A percentile compares a stretch with the other conserved stretches of the same genome.
Conservation (phyloP, 2,113 vertebrate species). For the Erythrolamprus reginae region DNA sequence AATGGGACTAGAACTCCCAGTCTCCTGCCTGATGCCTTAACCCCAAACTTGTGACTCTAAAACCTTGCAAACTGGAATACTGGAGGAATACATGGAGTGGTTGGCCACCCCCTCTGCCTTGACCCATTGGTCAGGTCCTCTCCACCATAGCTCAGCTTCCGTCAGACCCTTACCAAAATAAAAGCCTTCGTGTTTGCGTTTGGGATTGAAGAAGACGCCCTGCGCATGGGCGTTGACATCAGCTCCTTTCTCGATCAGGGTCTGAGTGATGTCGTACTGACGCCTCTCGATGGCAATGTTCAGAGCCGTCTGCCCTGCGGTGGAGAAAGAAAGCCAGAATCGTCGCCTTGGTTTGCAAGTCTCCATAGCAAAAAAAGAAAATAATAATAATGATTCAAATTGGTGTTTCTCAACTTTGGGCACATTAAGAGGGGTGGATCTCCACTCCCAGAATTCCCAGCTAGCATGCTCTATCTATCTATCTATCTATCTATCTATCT, state of each 20-base stretch:
- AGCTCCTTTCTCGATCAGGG: conserved; percentile 72
- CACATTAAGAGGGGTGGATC: background rate
- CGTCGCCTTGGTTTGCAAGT: background rate
- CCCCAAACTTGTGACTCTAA: background rate
- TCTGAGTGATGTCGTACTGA: conserved; percentile 67
- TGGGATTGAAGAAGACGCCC: conserved; percentile 78
- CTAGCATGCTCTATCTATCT: too few species aligned
- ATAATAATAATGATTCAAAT: background rate
- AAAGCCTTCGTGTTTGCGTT: conserved; percentile 75
- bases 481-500: too few species aligned
- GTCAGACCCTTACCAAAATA: conserved; percentile 72
- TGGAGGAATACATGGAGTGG: background rate
- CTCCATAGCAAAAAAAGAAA: background rate
- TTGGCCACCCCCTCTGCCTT: background rate
- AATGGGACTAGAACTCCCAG: too few species aligned
- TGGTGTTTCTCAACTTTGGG: background rate
- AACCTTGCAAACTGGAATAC: background rate
- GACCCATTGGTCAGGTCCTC: background rate
- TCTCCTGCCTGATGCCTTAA: too few species aligned
- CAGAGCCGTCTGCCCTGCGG: conserved; percentile 73
- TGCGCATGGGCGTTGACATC: conserved; percentile 73
- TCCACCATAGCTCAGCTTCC: background rate
- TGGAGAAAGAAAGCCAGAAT: background rate
- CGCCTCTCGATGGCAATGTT: conserved; percentile 78
- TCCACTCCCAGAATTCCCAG: too few species aligned